Base-by-base conservation (phyloP, 2,113 vertebrate genomes). In the Melozone crissalis region DNA sequence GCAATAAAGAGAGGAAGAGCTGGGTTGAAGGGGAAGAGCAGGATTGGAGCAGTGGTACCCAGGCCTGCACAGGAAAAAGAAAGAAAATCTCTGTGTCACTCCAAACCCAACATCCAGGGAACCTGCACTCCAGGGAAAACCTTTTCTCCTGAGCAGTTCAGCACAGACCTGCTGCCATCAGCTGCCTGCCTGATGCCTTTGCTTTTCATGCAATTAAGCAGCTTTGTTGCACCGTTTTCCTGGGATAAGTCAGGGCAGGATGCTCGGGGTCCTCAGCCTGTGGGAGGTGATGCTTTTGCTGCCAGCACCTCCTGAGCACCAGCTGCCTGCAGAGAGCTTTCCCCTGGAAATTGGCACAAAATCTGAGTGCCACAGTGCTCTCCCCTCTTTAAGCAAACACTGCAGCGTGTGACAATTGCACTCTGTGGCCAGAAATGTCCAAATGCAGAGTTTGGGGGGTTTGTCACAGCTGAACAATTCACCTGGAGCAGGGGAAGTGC, bases 251-350 rank as follows among this genome's bases (percentile, higher is more conserved):
- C 2, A 31, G 71, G 33, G 69, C 46, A 35, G 89, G 81, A 35
- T 17, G 7, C 72, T 41, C 4, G 0, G 51, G 59, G 52, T 65
- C 71, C 0, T 0, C 46, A 13, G 69, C 26, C 1, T 0, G 0
- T 6, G 1, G 65, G 39, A 69, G 26, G 39, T 0, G 0, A 30
- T 0, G 31, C 39, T 89, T 89, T 81, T 89, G 62, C 31, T 87
- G 35, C 65, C 80, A 43, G 83, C 13, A 8, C 33, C 37, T 84
- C 41, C 13, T 1, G 0, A 33, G 55, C 68, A 71, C 46, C 83
- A 79, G 90, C 91, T 84, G 85, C 89, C 51, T 27, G 63, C 62
- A 93, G 79, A 41, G 23, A 41, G 26, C 43, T 87, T 47, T 43
- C 10, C 62, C 31, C 47, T 27, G n/a, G 71, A 88, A 86, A 72